Base-by-base conservation (phyloP, 2,113 vertebrate genomes). In the Leptobrachium leishanense region DNA sequence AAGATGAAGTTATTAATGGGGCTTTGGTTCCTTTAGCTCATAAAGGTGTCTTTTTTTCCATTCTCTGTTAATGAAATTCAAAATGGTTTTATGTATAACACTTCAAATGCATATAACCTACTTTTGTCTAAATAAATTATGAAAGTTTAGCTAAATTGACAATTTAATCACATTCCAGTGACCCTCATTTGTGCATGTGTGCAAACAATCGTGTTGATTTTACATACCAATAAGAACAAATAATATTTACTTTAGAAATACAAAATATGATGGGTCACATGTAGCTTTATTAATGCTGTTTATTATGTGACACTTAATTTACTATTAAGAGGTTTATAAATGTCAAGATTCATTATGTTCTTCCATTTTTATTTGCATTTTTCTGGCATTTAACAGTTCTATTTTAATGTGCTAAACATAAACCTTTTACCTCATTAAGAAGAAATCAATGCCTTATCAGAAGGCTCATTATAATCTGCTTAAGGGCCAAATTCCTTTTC, bases 331-430 rank as follows among this genome's bases (percentile, higher is more conserved):
- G 43, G 43, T 77, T 85, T 83, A 50, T 81, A 62, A 84, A 83
- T 81, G 77, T 82, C 83, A 78, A 43, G 81, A 74, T 67, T 85
- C 76, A 76, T 64, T 74, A 53, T 50, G 43, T 75, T 64, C n/a
- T n/a, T 72, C 43, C 43, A 20, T 75, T 83, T 85, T 83, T 69
- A 80, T 72, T 72, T 75, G 70, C 59, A 59, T 66, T 82, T 43
- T 79, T 83, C 77, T 71, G 77, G 68, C 74, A 81, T 81, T 72
- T 78, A 81, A 75, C 64, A 78, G 65, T 8, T 50, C 74, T 72
- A 78, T 75, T 82, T 59, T 74, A 85, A 84, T 43, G n/a, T 84
- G 74, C 78, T 80, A 72, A 59, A 82, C 68, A 67, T 76, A 82
- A 82, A 77, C 43, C 8, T 50, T 67, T 44, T 74, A 50, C 44